Base-by-base conservation (phyloP, 2,797 vertebrate species). In the Fistularia tabacaria region DNA sequence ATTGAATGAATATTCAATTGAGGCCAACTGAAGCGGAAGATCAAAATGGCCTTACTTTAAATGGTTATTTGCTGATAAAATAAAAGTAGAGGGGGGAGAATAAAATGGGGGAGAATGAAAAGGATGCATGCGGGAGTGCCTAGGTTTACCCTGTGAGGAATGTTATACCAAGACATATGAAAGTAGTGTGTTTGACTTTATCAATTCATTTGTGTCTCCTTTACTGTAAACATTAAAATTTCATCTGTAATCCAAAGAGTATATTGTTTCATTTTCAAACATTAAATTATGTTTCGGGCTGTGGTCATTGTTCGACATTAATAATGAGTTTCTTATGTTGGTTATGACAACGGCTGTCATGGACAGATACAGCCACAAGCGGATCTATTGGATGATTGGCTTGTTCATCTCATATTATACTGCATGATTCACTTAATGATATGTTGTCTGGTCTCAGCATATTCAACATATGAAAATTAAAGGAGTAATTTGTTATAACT, bases 1-100 rank as follows among this genome's bases (percentile, higher is more conserved):
- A 87, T 86, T 90, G 86, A 90, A 91, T 92, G 85, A 89, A 91
- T 90, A 90, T 91, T 90, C 90, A 91, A 91, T 92, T 87, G 88
- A 85, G 84, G 78, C 82, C 88, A 85, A 89, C 91, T 92, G 90
- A 92, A 80, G 81, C 75, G 87, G 84, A 89, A 88, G 90, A 91
- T 90, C 88, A 90, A 90, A 87, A 91, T 91, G 88, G 90, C 89
- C 90, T 92, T 88, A 89, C 85, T 91, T 86, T 88, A 89, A 90
- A 92, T 87, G 82, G 90, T 90, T 90, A 90, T 87, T 90, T 85
- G 84, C 81, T 85, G 85, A 86, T 87, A 85, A 86, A 89, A 90
- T 86, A 86, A 85, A 88, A 85, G 85, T 88, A 45, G 45, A 84
- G 79, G 76, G 59, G 66, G 68, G 25, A 25, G 25, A 25, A 25